Conservation (phyloP, 1,140 invertebrate species). For the Sarcophaga bullata region DNA sequence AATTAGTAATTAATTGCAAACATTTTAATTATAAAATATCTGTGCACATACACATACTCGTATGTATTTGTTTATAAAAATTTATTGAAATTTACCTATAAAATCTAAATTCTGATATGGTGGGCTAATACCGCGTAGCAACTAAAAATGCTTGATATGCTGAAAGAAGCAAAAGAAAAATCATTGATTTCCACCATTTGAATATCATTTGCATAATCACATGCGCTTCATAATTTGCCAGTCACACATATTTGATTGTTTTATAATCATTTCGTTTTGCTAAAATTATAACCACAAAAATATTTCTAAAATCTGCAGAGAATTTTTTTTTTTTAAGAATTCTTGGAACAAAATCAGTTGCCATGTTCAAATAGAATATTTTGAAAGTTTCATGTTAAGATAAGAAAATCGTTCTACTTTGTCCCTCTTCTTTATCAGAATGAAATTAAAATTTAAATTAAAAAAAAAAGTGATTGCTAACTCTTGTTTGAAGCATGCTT, state of each 20-base stretch:
- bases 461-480: too few relatives aligned
- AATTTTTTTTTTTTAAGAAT: too few relatives aligned
- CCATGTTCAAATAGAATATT: background rate
- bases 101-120: too few relatives aligned
- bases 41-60: too few relatives aligned
- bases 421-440: background rate
- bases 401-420: background rate
- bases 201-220: conserved; percentile 6
- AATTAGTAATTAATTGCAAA: too few relatives aligned
- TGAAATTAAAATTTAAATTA: background rate
- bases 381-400: background rate
- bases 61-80: too few relatives aligned
- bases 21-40: too few relatives aligned
- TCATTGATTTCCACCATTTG: background rate
- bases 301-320: background rate
- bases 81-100: too few relatives aligned
- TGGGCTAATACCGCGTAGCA: too few relatives aligned
- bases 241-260: background rate
- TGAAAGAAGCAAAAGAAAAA: background rate
- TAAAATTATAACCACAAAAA: background rate
- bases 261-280: background rate
- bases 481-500: too few relatives aligned
- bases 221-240: background rate
- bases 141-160: too few relatives aligned
- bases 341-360: background rate